phyloP scores from a whole-genome alignment of 2,888 invertebrate genomes.

The Microctonus aethiopoides region DNA sequence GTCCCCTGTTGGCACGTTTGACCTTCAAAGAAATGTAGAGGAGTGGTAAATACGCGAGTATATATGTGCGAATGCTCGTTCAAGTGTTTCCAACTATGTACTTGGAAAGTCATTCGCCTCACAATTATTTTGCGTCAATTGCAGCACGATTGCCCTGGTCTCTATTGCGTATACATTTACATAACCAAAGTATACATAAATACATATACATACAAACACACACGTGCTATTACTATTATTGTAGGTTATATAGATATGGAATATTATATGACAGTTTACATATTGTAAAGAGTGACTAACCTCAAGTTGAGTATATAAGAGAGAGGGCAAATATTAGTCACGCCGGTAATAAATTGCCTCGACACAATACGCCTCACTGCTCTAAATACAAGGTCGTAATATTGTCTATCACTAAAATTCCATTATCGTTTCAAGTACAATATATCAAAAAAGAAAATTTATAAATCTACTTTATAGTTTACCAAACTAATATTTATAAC shows the following conservation, averaged over 20 bases:
- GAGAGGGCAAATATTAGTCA: conserved; percentile 27
- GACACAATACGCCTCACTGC: conserved; percentile 35
- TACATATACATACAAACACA: neutral
- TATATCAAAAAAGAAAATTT: neutral
- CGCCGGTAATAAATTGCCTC: conserved; percentile 23
- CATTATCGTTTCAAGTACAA: neutral
- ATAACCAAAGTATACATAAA: neutral
- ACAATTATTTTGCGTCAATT: neutral
- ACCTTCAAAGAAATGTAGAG: conserved; percentile 7
- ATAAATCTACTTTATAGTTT: too few relatives aligned
- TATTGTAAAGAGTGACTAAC: conserved; percentile 16
- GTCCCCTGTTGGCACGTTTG: neutral
- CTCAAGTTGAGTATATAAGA: neutral
- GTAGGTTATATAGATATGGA: neutral
- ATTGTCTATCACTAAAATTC: conserved; percentile 4
- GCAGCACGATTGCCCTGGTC: neutral
- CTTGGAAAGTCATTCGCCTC: neutral
- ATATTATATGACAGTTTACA: neutral
- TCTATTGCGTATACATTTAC: neutral
- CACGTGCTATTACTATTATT: neutral
- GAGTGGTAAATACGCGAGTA: neutral
- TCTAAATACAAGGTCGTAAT: conserved; percentile 25
- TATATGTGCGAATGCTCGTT: neutral
- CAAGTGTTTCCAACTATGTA: neutral
- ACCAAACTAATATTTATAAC: too few relatives aligned